Evolutionary conservation across 2,888 invertebrate genomes (phyloP).

Genomic region (Tachina fera): DNA sequence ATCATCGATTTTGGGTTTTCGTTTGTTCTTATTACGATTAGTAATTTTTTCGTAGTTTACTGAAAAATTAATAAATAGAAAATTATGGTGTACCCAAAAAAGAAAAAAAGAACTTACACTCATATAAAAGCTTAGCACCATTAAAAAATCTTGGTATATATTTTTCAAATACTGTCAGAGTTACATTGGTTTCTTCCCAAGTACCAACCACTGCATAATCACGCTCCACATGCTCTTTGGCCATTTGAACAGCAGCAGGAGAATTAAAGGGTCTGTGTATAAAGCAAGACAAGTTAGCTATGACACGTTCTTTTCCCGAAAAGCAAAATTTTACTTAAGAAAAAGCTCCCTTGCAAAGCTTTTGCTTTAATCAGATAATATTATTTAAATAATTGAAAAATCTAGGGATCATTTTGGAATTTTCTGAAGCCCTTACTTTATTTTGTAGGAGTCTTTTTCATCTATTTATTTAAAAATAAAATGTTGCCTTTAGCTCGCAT

Average conservation of each 20-base stretch:
- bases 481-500: background rate
- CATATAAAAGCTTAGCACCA: slow-evolving; percentile 89
- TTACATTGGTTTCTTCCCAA: slow-evolving; percentile 93
- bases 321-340: background rate
- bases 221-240: slow-evolving; percentile 92
- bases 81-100: background rate
- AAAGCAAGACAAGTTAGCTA: background rate
- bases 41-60: slow-evolving; percentile 76
- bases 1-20: slow-evolving; percentile 92
- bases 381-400: too few species aligned
- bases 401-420: too few species aligned
- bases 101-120: slow-evolving; percentile 85
- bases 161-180: slow-evolving; percentile 91
- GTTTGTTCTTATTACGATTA: slow-evolving; percentile 91
- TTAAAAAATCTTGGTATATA: slow-evolving; percentile 92
- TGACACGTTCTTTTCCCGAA: background rate
- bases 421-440: too few species aligned
- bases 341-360: background rate
- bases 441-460: too few species aligned
- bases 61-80: slow-evolving; percentile 56
- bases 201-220: slow-evolving; percentile 95
- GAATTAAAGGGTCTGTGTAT: slow-evolving; percentile 91
- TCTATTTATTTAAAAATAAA: background rate
- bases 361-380: too few species aligned
- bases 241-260: slow-evolving; percentile 90